Evolutionary conservation across 1,140 invertebrate species (phyloP), one percentile per base, ranked within the genome.

Genomic region (Macrobrachium rosenbergii): DNA sequence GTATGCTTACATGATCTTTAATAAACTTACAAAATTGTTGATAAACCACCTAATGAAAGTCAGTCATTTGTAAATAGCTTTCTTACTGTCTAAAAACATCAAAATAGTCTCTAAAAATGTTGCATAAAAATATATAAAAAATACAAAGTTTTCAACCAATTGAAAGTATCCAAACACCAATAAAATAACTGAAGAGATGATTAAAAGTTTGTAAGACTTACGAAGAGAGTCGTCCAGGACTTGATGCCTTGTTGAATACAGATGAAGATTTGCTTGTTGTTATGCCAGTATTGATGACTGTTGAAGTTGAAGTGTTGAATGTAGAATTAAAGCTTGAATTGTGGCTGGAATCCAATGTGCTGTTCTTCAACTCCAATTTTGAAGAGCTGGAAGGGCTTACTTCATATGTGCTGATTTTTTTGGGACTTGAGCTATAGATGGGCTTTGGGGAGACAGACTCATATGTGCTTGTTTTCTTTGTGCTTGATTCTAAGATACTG

Each of bases 251-350:
- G 69, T 59, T 82, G 23, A 87, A 81, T 58, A 75, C 67, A 10
- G 78, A 87, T 37, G 78, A 17, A 6, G 73, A 77, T 23, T 86
- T 86, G 76, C 76, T 83, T 81, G 62, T 83, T 81, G 62, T 67
- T 19, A 82, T 78, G 14, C 75, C 87, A 60, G 87, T 88, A 28
- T 88, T 88, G 3, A 88, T 84, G 21, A 88, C 87, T 28, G 87
- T 88, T 5, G 87, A 83, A 59, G 87, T 63, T 43, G 87, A 84
- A 16, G 87, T 83, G 58, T 88, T 88, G 52, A 88, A 79, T n/a
- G 85, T 60, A 21, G 86, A 88, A 58, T 88, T 88, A 28, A 77
- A 82, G 73, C 87, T 88, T 28, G 86, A 88, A 62, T 88, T 88
- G 21, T 75, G 63, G 62, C 52, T 82, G 12, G 87, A 73, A 43